Base-by-base conservation (phyloP, 2,888 invertebrate genomes). In the Portevinia maculata region DNA sequence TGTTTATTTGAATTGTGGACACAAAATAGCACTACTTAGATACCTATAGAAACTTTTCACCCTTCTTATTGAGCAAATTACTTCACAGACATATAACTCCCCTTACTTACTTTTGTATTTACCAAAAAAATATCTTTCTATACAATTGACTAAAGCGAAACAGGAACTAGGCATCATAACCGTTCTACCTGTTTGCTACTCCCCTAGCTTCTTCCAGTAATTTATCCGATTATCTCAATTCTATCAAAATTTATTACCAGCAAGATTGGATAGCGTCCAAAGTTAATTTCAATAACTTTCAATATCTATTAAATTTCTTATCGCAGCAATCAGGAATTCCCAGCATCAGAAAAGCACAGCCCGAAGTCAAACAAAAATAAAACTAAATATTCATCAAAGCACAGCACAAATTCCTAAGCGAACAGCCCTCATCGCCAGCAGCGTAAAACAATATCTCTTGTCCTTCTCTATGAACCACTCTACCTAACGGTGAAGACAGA, bases 361-460 rank as follows among this genome's bases (percentile, higher is more conserved):
- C 32, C 6, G 7, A 30, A 34, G 2, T 19, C 30, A 24, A 41
- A 55, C 39, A 64, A 64, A 44, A 74, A 74, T 55, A 74, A 55
- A 55, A 57, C 41, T 60, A 52, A 71, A 53, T 53, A 71, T 52
- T 44, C 24, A 24, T 24, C 24, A 24, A 2, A 24, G 24, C 24
- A 24, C 24, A 24, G 5, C 24, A 50, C 39, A 39, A 75, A 79
- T 75, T 79, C 64, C 59, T 57, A 52, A 75, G 37, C 57, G 39
- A 55, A 59, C 64, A 59, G 73, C 52, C 48, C 64, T n/a, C 79
- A 57, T 46, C 48, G 48, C 24, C 74, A 57, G 62, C 62, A 55
- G 79, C 50, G 79, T 65, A 67, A 79, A 73, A 53, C 65, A 53
- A 73, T 73, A 65, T 73, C 46, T 24, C 65, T 17, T 15, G 11